phyloP scores from a whole-genome alignment of 2,113 vertebrate genomes.

The Mohoua ochrocephala region DNA sequence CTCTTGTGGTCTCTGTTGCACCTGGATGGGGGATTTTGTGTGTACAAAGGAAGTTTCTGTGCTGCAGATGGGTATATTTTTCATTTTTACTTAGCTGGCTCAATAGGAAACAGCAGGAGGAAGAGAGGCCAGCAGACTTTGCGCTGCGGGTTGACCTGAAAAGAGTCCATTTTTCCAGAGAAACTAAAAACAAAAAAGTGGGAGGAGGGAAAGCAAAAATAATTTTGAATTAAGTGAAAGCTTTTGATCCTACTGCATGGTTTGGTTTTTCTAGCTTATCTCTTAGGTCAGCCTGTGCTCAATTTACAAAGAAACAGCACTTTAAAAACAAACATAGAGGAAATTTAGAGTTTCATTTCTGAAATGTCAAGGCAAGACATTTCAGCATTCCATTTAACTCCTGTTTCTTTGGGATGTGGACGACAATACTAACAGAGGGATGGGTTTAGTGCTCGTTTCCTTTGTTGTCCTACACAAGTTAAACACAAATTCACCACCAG shows the following conservation, averaged over 20 bases:
- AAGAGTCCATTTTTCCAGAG: neutral
- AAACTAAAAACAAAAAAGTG: neutral
- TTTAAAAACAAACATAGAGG: neutral
- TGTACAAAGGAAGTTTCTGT: neutral
- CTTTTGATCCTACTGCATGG: neutral
- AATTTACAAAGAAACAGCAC: neutral
- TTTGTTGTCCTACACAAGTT: neutral
- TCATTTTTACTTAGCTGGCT: constrained; percentile 11
- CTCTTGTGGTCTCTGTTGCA: neutral
- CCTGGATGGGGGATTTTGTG: neutral
- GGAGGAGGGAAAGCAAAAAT: neutral
- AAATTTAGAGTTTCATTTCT: neutral
- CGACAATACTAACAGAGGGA: neutral
- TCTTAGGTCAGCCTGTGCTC: neutral
- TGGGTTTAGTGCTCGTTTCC: neutral
- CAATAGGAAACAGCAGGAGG: constrained; percentile 28
- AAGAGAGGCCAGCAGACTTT: constrained; percentile 7
- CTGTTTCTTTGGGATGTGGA: neutral
- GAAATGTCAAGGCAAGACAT: neutral
- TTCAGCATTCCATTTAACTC: neutral
- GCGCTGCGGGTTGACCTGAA: constrained; percentile 37
- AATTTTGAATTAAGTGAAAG: neutral
- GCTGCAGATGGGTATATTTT: neutral
- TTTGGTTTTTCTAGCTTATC: neutral
- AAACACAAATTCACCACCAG: neutral